Percentiles rank a stretch among this genome's conserved stretches.
Conservation (phyloP, 2,113 vertebrate genomes). For the Seriola rivoliana region DNA sequence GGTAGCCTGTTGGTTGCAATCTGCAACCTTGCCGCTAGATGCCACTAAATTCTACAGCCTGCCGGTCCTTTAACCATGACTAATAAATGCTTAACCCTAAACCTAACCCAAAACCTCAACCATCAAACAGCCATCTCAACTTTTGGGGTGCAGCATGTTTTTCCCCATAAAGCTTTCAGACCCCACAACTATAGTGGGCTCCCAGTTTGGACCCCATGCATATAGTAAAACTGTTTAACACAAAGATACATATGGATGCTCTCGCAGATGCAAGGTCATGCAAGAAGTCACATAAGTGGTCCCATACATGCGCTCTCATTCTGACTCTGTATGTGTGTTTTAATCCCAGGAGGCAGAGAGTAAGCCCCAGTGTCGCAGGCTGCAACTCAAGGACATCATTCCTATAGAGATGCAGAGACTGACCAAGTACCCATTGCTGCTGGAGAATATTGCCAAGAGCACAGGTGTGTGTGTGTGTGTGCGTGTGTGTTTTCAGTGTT, state of each 20-base stretch:
- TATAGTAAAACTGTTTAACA: not conserved
- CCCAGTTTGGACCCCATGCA: too few species aligned
- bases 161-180: too few species aligned
- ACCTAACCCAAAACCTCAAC: too few species aligned
- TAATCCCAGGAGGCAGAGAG: slow-evolving; percentile 90
- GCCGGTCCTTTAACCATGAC: too few species aligned
- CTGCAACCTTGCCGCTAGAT: too few species aligned
- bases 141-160: too few species aligned
- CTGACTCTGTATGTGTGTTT: slow-evolving; percentile 31
- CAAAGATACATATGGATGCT: not conserved
- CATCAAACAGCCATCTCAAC: too few species aligned
- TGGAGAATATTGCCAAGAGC: slow-evolving; percentile 91
- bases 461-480: slow-evolving; percentile 75
- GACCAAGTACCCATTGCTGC: slow-evolving; percentile 92
- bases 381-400: slow-evolving; percentile 95
- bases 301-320: not conserved
- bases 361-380: slow-evolving; percentile 89
- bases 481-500: not conserved
- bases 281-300: not conserved
- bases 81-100: too few species aligned
- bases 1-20: too few species aligned
- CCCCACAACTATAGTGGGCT: too few species aligned
- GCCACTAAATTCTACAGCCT: too few species aligned
- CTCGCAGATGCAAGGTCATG: not conserved
- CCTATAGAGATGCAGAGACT: slow-evolving; percentile 94